Conservation (phyloP, 2,113 vertebrate species). For the Pseudorasbora parva region DNA sequence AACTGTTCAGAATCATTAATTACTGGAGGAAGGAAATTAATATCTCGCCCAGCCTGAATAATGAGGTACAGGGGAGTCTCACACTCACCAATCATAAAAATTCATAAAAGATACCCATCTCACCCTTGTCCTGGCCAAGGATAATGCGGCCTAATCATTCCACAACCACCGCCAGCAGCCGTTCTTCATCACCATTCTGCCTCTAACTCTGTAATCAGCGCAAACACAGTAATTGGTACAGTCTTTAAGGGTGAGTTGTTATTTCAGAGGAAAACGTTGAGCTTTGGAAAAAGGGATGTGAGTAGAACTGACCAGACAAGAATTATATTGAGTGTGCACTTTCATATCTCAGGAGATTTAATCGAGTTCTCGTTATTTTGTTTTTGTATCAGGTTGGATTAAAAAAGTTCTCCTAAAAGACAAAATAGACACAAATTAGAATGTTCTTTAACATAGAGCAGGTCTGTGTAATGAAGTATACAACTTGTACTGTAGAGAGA, state of each 20-base stretch:
- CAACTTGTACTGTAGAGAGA: not conserved
- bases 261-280: conserved; percentile 34
- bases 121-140: conserved; percentile 54
- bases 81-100: conserved; percentile 66
- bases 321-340: conserved; percentile 12
- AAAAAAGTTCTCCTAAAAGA: not conserved
- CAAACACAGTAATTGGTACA: conserved; percentile 56
- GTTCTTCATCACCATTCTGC: conserved; percentile 51
- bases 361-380: not conserved
- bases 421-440: not conserved
- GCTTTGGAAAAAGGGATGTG: not conserved
- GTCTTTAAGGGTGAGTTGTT: conserved; percentile 53
- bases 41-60: conserved; percentile 67
- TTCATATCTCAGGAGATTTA: conserved; percentile 4
- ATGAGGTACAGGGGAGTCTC: conserved; percentile 66
- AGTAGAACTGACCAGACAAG: not conserved
- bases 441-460: not conserved
- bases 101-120: conserved; percentile 62
- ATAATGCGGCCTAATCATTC: conserved; percentile 58
- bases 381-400: not conserved
- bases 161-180: conserved; percentile 44
- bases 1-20: conserved; percentile 74
- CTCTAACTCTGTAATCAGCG: conserved; percentile 50
- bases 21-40: conserved; percentile 71
- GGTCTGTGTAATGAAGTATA: not conserved